These are phyloP conservation scores for Platalea minor DNA, from an alignment of 2,797 vertebrate species.

Conservation along the genomic window DNA sequence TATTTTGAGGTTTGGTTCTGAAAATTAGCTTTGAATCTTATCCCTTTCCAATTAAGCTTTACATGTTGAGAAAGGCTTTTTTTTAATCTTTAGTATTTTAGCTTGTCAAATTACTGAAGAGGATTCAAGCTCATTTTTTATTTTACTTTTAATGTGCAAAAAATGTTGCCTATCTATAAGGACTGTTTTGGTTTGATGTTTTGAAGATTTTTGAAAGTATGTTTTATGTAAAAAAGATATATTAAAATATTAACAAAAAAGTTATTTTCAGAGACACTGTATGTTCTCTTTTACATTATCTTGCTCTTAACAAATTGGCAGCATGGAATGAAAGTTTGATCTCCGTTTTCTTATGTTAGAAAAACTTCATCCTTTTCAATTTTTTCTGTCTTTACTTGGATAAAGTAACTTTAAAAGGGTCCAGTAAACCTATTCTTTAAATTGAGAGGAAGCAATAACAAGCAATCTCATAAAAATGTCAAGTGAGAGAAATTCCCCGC, in stretches of 20 bases:
- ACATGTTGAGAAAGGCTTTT: not conserved
- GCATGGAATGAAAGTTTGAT: not conserved
- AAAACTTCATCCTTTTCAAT: not conserved
- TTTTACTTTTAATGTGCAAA: not conserved
- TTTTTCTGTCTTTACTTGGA: not conserved
- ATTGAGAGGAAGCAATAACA: not conserved
- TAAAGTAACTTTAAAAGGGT: not conserved
- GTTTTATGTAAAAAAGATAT: not conserved
- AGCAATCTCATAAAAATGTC: not conserved
- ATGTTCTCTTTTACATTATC: not conserved
- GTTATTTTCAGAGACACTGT: not conserved
- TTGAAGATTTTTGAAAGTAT: not conserved
- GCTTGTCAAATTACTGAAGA: not conserved
- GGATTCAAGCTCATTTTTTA: not conserved
- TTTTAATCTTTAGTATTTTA: not conserved
- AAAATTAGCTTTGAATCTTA: not conserved
- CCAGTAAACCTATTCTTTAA: not conserved
- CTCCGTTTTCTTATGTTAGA: not conserved
- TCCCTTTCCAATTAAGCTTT: not conserved
- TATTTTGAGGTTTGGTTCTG: not conserved
- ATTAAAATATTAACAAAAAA: not conserved
- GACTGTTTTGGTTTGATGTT: not conserved
- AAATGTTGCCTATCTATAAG: not conserved
- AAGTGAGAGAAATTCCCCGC: not conserved
- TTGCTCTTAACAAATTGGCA: not conserved